Conservation (phyloP, 2,113 vertebrate genomes). For the Eulemur rufifrons region DNA sequence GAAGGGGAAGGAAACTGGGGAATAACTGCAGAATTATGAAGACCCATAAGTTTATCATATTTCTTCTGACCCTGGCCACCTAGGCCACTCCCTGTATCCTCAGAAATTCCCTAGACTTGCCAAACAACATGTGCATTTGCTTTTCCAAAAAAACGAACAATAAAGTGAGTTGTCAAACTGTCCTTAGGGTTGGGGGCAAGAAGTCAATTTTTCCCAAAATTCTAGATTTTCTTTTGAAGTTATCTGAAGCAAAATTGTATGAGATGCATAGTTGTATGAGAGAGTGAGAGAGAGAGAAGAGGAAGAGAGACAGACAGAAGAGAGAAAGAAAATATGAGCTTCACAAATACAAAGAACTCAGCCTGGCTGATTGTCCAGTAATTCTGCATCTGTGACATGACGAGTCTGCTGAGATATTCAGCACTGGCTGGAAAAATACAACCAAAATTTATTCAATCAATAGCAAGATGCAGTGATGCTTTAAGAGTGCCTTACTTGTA, state of each 20-base stretch:
- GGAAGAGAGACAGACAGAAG: neutral
- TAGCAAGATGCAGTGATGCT: neutral
- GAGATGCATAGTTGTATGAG: neutral
- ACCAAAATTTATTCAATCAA: neutral
- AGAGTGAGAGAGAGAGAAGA: too few species aligned
- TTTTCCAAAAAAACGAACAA: neutral
- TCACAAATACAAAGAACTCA: conserved; percentile 41
- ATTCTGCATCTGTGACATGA: conserved; percentile 36
- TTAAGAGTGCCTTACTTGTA: neutral
- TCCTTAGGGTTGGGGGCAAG: neutral
- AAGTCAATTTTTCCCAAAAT: neutral
- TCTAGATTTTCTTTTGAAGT: conserved; percentile 4
- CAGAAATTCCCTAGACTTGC: neutral
- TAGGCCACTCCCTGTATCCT: neutral
- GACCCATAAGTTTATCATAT: neutral
- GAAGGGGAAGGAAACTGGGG: neutral
- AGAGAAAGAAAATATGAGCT: neutral
- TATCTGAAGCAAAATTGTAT: neutral
- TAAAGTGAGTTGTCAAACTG: neutral
- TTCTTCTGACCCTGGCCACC: neutral
- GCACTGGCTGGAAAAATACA: conserved; percentile 53
- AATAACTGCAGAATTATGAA: neutral
- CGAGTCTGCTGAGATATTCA: conserved; percentile 38
- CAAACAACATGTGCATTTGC: neutral
- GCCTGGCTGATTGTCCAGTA: conserved; percentile 38